A percentile compares a stretch with the other conserved stretches of the same genome.
Evolutionary conservation across 2,888 invertebrate species (phyloP).

Genomic region (Acleris literana): DNA sequence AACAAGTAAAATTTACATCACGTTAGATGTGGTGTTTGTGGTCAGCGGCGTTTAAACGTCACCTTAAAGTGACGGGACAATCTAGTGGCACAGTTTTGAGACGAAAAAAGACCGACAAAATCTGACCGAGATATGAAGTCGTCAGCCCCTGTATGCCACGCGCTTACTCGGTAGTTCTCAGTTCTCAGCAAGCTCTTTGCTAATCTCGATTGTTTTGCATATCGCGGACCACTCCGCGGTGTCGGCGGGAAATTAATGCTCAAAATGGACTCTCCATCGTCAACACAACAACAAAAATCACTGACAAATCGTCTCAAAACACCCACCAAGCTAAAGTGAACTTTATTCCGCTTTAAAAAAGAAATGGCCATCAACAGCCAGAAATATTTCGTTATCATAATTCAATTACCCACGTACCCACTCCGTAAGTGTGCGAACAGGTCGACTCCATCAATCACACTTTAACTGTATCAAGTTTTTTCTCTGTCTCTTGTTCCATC

Average conservation of each 20-base stretch:
- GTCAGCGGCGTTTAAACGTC: constrained; percentile 39
- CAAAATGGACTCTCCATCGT: constrained; percentile 68
- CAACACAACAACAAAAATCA: constrained; percentile 44
- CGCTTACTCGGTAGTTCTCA: constrained; percentile 41
- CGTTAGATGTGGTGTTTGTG: constrained; percentile 18
- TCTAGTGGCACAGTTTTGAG: constrained; percentile 23
- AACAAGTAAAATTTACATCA: constrained; percentile 47
- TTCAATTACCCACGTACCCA: constrained; percentile 67
- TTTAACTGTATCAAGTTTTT: constrained; percentile 80
- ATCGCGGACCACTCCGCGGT: constrained; percentile 65
- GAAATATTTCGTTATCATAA: constrained; percentile 67
- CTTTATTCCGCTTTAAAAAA: constrained; percentile 50
- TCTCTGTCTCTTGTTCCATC: constrained; percentile 53
- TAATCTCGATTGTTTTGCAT: constrained; percentile 79
- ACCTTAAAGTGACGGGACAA: constrained; percentile 25
- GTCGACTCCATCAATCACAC: constrained; percentile 74
- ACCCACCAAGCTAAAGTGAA: constrained; percentile 47
- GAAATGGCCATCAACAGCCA: constrained; percentile 52
- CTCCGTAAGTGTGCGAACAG: constrained; percentile 63
- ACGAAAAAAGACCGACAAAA: not conserved
- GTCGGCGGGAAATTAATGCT: constrained; percentile 75
- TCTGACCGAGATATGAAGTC: not conserved
- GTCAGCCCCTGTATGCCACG: constrained; percentile 44
- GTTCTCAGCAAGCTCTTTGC: constrained; percentile 54
- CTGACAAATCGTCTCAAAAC: constrained; percentile 43